Conservation (phyloP, 2,888 invertebrate species). For the Nomada ferruginata region DNA sequence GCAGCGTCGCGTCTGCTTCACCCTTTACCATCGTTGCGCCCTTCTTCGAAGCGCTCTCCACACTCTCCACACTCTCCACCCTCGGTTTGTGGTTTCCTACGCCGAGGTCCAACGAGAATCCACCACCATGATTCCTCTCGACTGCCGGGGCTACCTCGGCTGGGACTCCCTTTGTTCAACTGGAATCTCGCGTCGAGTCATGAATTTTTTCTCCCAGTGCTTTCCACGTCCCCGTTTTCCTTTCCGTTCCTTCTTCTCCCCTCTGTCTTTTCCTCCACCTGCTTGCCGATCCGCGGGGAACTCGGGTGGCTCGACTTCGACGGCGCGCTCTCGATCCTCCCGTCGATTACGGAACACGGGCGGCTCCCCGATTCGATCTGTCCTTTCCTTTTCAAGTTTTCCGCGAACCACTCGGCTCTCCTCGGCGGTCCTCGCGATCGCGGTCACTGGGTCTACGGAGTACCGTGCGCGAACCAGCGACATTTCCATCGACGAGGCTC, state of each 20-base stretch:
- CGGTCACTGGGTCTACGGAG: conserved; percentile 40
- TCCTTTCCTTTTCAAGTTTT: conserved; percentile 34
- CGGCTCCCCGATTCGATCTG: conserved; percentile 16
- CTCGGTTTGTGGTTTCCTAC: conserved; percentile 40
- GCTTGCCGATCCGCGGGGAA: not conserved
- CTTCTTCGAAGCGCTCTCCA: not conserved
- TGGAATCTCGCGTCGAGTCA: conserved; percentile 55
- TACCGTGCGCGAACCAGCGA: not conserved
- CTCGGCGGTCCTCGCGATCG: not conserved
- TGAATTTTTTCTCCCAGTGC: conserved; percentile 61
- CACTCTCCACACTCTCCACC: conserved; percentile 10
- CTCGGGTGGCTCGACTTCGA: not conserved
- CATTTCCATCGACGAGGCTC: not conserved
- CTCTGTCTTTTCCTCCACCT: not conserved
- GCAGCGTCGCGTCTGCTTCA: conserved; percentile 38
- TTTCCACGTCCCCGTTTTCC: conserved; percentile 54
- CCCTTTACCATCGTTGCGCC: conserved; percentile 20
- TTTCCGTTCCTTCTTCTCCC: not conserved
- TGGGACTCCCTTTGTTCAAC: conserved; percentile 53
- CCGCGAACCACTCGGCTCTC: not conserved
- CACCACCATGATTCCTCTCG: conserved; percentile 73
- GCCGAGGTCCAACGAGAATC: conserved; percentile 49
- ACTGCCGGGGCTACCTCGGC: conserved; percentile 49
- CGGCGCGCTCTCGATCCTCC: conserved; percentile 1
- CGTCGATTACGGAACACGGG: not conserved